A percentile compares a stretch with the other conserved stretches of the same genome.
Evolutionary conservation across 2,113 vertebrate genomes (phyloP).

Genomic region (Elgaria multicarinata): DNA sequence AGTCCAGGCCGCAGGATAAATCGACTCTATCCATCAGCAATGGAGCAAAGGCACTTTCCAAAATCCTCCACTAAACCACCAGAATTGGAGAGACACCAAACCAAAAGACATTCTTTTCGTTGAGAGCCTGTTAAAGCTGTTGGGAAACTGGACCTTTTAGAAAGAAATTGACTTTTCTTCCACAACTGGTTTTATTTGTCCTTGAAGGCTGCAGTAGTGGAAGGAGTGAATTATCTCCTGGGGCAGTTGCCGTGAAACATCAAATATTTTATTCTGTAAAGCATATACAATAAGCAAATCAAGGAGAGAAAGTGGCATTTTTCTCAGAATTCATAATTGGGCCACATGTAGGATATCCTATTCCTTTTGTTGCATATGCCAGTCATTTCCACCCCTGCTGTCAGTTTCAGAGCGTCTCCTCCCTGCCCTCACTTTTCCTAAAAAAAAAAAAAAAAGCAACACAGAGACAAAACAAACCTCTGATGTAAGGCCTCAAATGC

Average conservation of each 20-base stretch:
- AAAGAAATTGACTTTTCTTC: constrained; percentile 34
- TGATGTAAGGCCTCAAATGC: constrained; percentile 38
- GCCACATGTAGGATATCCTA: constrained; percentile 46
- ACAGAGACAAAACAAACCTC: constrained; percentile 63
- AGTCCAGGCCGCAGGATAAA: constrained; percentile 47
- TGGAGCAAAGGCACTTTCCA: constrained; percentile 59
- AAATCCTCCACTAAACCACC: constrained; percentile 52
- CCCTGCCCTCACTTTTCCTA: constrained; percentile 53
- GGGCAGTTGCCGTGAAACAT: constrained; percentile 70
- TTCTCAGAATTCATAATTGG: constrained; percentile 26
- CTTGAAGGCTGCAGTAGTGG: constrained; percentile 65
- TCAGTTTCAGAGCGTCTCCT: constrained; percentile 57
- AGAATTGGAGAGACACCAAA: constrained; percentile 63
- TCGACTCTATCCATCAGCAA: constrained; percentile 58
- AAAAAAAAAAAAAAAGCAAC: constrained; percentile 40
- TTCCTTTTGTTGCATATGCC: constrained; percentile 66
- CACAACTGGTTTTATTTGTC: constrained; percentile 49
- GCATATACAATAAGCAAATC: constrained; percentile 57
- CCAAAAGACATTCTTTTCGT: constrained; percentile 58
- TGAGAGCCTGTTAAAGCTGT: constrained; percentile 41
- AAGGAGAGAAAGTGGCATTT: constrained; percentile 54
- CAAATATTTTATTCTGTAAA: constrained; percentile 67
- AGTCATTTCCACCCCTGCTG: constrained; percentile 62
- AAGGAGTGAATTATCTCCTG: constrained; percentile 69
- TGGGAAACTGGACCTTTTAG: constrained; percentile 68